Base-by-base conservation (phyloP, 1,140 invertebrate genomes). In the Coptotermes formosanus region DNA sequence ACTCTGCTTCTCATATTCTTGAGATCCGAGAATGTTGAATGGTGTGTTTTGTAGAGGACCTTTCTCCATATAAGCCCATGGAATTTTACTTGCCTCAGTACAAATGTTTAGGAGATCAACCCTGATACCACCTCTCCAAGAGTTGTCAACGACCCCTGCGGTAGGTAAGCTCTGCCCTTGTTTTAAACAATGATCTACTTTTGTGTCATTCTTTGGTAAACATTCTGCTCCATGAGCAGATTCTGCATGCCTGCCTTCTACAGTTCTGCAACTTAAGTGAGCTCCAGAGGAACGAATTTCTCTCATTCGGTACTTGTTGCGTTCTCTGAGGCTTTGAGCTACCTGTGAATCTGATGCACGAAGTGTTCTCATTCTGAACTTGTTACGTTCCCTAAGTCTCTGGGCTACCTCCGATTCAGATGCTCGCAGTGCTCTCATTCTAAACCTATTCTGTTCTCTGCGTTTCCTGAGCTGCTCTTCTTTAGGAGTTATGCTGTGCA, bases 291-390 rank as follows among this genome's bases (percentile, higher is more conserved):
- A 75, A n/a, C 64, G 64, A 75, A 25, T 8, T 75, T 75, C 64
- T 75, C 64, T 75, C 64, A 75, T 75, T 30, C 64, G 64, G 64
- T n/a, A 75, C n/a, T 75, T 75, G n/a, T 75, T 75, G n/a, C 64
- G 64, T 75, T 75, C 64, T 75, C 64, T 75, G 64, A 75, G 64
- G 14, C 64, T 75, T 75, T 30, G 25, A 1, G 64, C 64, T 12
- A 75, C 64, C 64, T n/a, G 64, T 30, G 64, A 75, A 75, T 75
- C 64, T n/a, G 64, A 75, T 8, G 64, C 64, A 75, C 64, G 64
- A 75, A 75, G 64, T 0, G 64, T 75, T 75, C 64, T 75, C 64
- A 75, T 75, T 75, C 64, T 75, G n/a, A 75, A 75, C 64, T 75
- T 75, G n/a, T 75, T 75, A 30, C 64, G 64, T 30, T 75, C 64